Percentiles rank a stretch among this genome's conserved stretches.
Evolutionary conservation across 2,888 invertebrate species (phyloP).

Genomic region (Hydraecia micacea): DNA sequence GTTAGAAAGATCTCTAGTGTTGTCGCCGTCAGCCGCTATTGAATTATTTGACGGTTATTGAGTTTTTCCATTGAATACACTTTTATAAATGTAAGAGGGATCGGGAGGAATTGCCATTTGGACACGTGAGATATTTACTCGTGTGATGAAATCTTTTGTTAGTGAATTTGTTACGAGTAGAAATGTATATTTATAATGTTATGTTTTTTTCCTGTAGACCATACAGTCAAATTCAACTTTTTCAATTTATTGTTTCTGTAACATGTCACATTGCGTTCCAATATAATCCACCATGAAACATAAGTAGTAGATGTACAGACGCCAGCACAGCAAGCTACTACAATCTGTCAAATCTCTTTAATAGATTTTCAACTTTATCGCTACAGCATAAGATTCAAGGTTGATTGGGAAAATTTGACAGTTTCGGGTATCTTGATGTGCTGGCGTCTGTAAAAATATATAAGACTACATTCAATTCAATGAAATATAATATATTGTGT

Average conservation of each 20-base stretch:
- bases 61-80: slow-evolving; percentile 54
- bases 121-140: slow-evolving; percentile 26
- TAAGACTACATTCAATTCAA: not conserved
- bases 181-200: not conserved
- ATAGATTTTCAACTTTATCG: no score
- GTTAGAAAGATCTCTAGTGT: slow-evolving; percentile 59
- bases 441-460: not conserved
- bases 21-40: slow-evolving; percentile 66
- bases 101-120: slow-evolving; percentile 19
- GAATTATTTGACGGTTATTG: slow-evolving; percentile 70
- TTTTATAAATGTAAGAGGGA: slow-evolving; percentile 51
- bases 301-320: not conserved
- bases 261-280: not conserved
- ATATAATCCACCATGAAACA: not conserved
- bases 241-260: not conserved
- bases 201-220: not conserved
- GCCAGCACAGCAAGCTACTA: no score
- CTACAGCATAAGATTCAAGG: no score
- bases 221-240: not conserved
- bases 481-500: not conserved
- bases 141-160: slow-evolving; percentile 32
- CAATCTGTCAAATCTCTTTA: no score
- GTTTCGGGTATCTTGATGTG: no score
- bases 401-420: no score
- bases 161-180: not conserved